These are phyloP conservation scores for Caenorhabditis drosophilae DNA, from an alignment of 2,888 invertebrate genomes.

Conservation along the genomic window DNA sequence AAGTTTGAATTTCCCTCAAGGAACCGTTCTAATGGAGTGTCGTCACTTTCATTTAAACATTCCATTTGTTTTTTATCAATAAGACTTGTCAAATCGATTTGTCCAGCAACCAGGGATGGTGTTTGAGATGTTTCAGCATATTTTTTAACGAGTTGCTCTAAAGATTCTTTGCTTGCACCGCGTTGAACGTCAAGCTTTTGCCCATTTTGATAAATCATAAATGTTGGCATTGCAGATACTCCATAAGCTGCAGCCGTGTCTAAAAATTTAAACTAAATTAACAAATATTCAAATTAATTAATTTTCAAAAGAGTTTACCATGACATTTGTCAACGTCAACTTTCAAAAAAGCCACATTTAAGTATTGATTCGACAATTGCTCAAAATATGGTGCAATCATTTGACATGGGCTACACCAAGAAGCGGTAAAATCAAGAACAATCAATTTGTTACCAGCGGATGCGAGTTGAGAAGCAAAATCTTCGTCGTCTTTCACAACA, in stretches of 20 bases:
- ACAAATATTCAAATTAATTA: no score
- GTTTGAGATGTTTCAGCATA: slow-evolving; percentile 40
- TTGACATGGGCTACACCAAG: slow-evolving; percentile 88
- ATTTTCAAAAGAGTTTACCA: slow-evolving; percentile 19
- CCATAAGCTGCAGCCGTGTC: slow-evolving; percentile 81
- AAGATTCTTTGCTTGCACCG: slow-evolving; percentile 82
- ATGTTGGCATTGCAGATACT: slow-evolving; percentile 96
- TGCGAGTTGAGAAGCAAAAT: slow-evolving; percentile 46
- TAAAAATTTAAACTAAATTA: slow-evolving; percentile 17
- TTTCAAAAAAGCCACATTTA: slow-evolving; percentile 81
- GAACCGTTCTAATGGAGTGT: slow-evolving; percentile 81
- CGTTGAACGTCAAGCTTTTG: no score
- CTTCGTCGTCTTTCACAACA: slow-evolving; percentile 50
- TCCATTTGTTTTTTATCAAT: slow-evolving; percentile 89
- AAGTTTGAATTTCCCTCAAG: slow-evolving; percentile 51
- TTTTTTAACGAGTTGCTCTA: slow-evolving; percentile 88
- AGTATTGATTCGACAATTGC: slow-evolving; percentile 84
- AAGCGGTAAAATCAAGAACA: slow-evolving; percentile 67
- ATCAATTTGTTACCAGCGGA: slow-evolving; percentile 56
- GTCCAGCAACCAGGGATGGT: slow-evolving; percentile 20
- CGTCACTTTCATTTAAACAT: slow-evolving; percentile 92
- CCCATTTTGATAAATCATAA: slow-evolving; percentile 84
- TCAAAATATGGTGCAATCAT: slow-evolving; percentile 91
- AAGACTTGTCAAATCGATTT: slow-evolving; percentile 79
- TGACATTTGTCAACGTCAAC: slow-evolving; percentile 83